Base-by-base conservation (phyloP, 2,797 vertebrate genomes). In the Falco biarmicus region DNA sequence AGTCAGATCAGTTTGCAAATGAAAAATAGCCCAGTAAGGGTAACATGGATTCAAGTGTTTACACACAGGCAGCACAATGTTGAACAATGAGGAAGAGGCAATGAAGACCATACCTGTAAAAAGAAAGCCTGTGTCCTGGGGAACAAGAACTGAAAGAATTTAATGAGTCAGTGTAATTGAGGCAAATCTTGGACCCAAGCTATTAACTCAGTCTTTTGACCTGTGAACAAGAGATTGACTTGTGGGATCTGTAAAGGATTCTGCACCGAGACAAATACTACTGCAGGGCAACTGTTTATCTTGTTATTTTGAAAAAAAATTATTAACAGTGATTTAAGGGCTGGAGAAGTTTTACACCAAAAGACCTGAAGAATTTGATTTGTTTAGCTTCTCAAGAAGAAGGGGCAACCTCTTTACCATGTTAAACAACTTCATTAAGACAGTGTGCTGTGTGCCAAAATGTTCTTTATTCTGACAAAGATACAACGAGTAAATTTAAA, bases 81-180 rank as follows among this genome's bases (percentile, higher is more conserved):
- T 64, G 60, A 73, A 82, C 50, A 48, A 25, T 26, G 34, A 82
- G 18, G n/a, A 68, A 45, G 13, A 64, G 39, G 11, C 18, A 66
- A 34, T 15, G 26, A 61, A 71, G 18, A 57, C 2, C 11, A 13
- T 17, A 65, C 2, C 5, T 51, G 34, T 50, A 61, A 24, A 41
- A 78, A 47, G 8, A 56, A 86, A 68, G 86, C 20, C 4, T 31
- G 17, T 17, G 21, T 34, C 14, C 24, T 43, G 47, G 59, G 79
- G 26, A 61, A 15, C 37, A 84, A 34, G 12, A 71, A 11, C 22
- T 66, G 59, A 53, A 71, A 66, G 13, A 68, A 64, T 34, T 45
- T 25, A 65, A 5, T 0, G 0, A 45, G 18, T 75, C 7, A 10
- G 10, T 34, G 32, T 50, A 28, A 59, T 11, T 48, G 37, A 4